These are phyloP conservation scores for Drosophila melanosoma DNA, from an alignment of 2,888 invertebrate species.

Conservation along the genomic window DNA sequence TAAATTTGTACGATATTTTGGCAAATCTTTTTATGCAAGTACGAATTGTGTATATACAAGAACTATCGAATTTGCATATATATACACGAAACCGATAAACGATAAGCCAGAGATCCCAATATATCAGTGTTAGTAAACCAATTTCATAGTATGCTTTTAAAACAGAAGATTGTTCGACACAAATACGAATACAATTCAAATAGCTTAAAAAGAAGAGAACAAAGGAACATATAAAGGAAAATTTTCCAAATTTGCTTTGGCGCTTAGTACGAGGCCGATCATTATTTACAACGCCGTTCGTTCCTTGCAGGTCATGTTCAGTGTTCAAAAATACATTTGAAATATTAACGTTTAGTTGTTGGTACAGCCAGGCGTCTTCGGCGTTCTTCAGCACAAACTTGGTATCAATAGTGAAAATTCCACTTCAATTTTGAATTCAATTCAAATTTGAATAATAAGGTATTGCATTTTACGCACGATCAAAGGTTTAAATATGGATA, in stretches of 20 bases:
- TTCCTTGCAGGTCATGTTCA: slow-evolving; percentile 31
- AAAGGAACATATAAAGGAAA: background rate
- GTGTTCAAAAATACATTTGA: slow-evolving; percentile 69
- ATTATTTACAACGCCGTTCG: slow-evolving; percentile 35
- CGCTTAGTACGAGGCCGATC: slow-evolving; percentile 17
- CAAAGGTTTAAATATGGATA: slow-evolving; percentile 55
- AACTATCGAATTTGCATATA: slow-evolving; percentile 24
- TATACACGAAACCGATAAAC: slow-evolving; percentile 11
- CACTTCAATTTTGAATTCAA: background rate
- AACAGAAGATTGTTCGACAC: background rate
- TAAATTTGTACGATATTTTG: slow-evolving; percentile 48
- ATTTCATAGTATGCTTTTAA: slow-evolving; percentile 12
- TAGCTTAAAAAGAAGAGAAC: background rate
- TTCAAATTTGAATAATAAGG: background rate
- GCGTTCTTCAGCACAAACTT: slow-evolving; percentile 21
- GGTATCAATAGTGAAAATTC: background rate
- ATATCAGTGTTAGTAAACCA: background rate
- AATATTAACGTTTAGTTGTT: slow-evolving; percentile 70
- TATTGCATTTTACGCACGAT: background rate
- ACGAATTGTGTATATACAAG: slow-evolving; percentile 59
- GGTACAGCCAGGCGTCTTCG: slow-evolving; percentile 62
- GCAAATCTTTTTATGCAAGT: slow-evolving; percentile 47
- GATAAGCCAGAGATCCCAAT: slow-evolving; percentile 26
- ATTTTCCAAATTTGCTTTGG: background rate
- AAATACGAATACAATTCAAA: background rate